Base-by-base conservation (phyloP, 2,797 vertebrate species). In the Telmatherina bonti region DNA sequence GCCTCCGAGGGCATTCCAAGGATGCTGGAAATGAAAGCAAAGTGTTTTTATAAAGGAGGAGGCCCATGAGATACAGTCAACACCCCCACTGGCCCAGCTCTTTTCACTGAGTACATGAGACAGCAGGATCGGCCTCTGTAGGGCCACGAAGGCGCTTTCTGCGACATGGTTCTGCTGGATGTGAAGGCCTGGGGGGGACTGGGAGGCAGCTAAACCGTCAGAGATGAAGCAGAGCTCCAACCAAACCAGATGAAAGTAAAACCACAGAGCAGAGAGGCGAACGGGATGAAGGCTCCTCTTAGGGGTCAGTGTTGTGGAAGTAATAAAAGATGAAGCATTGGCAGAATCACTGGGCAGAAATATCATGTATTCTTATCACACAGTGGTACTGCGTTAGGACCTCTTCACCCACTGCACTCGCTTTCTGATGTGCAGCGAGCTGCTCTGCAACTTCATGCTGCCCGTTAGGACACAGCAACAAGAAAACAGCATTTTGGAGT, bases 91-190 rank as follows among this genome's bases (percentile, higher is more conserved):
- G 69, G 51, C 62, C 30, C 53, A 72, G 65, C 79, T 82, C 81
- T 78, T 91, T 93, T 93, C 88, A 93, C 59, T 81, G 76, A 87
- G 86, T 83, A 89, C 86, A 91, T 84, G 88, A 86, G 86, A 88
- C 78, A 85, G 88, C 74, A 85, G 81, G 75, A 76, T 81, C 58
- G 64, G 86, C 87, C 81, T 88, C 89, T 60, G 73, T 67, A 80
- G 85, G 66, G 78, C 72, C 15, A 45, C 61, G 69, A 77, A 71
- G 74, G 67, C 78, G 70, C 64, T 83, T 76, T 84, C 70, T 67
- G 54, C 20, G 8, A n/a, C 41, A 20, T 43, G 1, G 43, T 70
- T 80, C 79, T 65, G 53, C 70, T 74, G 70, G 77, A 68, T 62
- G 65, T 59, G 77, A 24, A 55, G 76, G 71, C 74, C 60, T 22